Conservation (phyloP, 37 sponge, comb jelly and placozoan genomes). For the Theonella swinhoei region DNA sequence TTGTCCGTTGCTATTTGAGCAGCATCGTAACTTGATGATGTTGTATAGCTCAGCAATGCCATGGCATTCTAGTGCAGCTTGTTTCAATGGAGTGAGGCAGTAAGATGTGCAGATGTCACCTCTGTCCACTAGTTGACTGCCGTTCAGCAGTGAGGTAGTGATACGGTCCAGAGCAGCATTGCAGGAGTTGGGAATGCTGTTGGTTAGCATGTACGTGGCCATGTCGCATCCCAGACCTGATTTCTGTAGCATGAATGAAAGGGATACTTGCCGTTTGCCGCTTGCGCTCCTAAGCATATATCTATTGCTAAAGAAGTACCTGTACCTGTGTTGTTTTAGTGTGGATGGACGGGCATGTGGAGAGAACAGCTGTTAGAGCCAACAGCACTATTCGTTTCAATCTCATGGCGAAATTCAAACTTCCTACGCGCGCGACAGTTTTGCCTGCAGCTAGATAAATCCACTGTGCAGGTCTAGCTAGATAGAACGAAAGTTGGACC, state of each 20-base stretch:
- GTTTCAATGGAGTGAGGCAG: constrained; percentile 12
- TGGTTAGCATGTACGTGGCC: not conserved
- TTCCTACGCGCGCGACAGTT: too few species aligned
- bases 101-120: constrained; percentile 12
- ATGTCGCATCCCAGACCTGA: not conserved
- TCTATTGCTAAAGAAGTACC: too few species aligned
- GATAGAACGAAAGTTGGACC: too few species aligned
- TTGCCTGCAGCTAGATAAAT: too few species aligned
- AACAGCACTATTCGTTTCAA: too few species aligned
- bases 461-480: too few species aligned
- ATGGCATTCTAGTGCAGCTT: constrained; percentile 12
- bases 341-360: too few species aligned
- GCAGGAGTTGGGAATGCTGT: constrained; percentile 21
- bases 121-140: not conserved
- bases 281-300: too few species aligned
- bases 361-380: too few species aligned
- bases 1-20: not conserved
- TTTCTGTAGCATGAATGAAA: not conserved
- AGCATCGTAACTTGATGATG: not conserved
- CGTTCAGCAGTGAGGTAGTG: not conserved
- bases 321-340: too few species aligned
- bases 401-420: too few species aligned
- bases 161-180: not conserved
- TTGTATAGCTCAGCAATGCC: not conserved
- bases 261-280: too few species aligned